Conservation (phyloP, 2,888 invertebrate species). For the Dendrolimus houi region DNA sequence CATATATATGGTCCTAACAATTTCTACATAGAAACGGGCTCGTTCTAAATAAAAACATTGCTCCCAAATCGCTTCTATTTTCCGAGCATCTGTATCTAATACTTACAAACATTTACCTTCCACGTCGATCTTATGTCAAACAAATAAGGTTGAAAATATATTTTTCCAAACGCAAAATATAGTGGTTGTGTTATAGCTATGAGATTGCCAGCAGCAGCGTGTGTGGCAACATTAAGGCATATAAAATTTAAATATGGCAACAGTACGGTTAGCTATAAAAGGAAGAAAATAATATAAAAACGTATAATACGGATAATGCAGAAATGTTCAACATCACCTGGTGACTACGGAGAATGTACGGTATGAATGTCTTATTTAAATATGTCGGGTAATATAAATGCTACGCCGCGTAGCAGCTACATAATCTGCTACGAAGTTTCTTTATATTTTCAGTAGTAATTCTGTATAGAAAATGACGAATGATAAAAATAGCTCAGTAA, state of each 20-base stretch:
- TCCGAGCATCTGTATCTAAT: conserved; percentile 50
- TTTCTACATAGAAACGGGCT: conserved; percentile 49
- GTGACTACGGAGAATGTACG: background rate
- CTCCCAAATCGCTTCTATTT: conserved; percentile 67
- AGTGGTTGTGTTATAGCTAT: conserved; percentile 49
- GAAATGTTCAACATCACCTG: conserved; percentile 16
- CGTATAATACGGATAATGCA: conserved; percentile 41
- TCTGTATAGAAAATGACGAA: no score
- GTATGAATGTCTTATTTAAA: background rate
- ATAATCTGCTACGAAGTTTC: background rate
- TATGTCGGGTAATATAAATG: background rate
- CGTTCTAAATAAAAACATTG: conserved; percentile 73
- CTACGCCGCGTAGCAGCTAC: background rate
- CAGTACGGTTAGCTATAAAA: conserved; percentile 59
- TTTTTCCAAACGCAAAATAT: conserved; percentile 7
- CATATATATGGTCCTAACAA: conserved; percentile 16
- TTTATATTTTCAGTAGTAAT: no score
- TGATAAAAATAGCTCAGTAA: no score
- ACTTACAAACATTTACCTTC: conserved; percentile 16
- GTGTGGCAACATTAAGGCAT: conserved; percentile 73
- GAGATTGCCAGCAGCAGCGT: conserved; percentile 66
- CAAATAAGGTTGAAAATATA: conserved; percentile 13
- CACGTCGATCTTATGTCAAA: conserved; percentile 20
- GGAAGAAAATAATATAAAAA: conserved; percentile 60
- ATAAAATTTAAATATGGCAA: conserved; percentile 75